phyloP scores from a whole-genome alignment of 53 echinoderm and acorn worm species.

The Astropecten irregularis region DNA sequence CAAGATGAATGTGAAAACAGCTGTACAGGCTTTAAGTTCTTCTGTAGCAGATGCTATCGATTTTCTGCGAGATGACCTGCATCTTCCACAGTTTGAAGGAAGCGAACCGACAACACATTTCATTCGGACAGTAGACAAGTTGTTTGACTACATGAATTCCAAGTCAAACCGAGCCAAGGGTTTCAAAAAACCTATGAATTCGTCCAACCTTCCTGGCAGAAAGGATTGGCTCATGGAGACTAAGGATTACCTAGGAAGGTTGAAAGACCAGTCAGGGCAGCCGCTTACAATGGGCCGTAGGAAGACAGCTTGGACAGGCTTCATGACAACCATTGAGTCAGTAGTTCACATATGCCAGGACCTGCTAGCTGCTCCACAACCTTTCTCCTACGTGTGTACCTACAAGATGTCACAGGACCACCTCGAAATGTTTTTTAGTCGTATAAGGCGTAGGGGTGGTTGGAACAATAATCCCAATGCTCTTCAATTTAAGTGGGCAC shows the following conservation, averaged over 20 bases:
- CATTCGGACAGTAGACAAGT: slow-evolving; percentile 58
- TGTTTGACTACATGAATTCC: slow-evolving; percentile 73
- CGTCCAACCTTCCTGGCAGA: slow-evolving; percentile 32
- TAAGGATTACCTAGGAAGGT: slow-evolving; percentile 41
- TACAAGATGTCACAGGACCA: slow-evolving; percentile 74
- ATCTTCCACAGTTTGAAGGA: slow-evolving; percentile 44
- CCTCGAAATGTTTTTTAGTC: slow-evolving; percentile 62
- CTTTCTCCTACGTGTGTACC: slow-evolving; percentile 59
- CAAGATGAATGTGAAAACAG: slow-evolving; percentile 57
- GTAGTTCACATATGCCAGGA: slow-evolving; percentile 51
- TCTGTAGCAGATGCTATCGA: slow-evolving; percentile 72
- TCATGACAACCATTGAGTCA: slow-evolving; percentile 63
- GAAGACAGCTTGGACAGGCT: slow-evolving; percentile 55
- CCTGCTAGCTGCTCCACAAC: slow-evolving; percentile 50
- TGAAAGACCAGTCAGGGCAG: slow-evolving; percentile 32
- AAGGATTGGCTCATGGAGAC: slow-evolving; percentile 59
- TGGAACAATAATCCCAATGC: slow-evolving; percentile 65
- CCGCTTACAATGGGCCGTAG: slow-evolving; percentile 20
- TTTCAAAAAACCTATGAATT: slow-evolving; percentile 56
- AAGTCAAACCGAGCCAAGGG: slow-evolving; percentile 29
- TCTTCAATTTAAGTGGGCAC: slow-evolving; percentile 74
- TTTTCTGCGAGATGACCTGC: slow-evolving; percentile 55
- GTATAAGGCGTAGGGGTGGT: slow-evolving; percentile 35
- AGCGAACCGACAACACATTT: slow-evolving; percentile 71
- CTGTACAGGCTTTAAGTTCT: slow-evolving; percentile 60